A percentile compares a stretch with the other conserved stretches of the same genome.
Conservation (phyloP, 1,140 invertebrate genomes). For the Mycetomoellerius zeteki region DNA sequence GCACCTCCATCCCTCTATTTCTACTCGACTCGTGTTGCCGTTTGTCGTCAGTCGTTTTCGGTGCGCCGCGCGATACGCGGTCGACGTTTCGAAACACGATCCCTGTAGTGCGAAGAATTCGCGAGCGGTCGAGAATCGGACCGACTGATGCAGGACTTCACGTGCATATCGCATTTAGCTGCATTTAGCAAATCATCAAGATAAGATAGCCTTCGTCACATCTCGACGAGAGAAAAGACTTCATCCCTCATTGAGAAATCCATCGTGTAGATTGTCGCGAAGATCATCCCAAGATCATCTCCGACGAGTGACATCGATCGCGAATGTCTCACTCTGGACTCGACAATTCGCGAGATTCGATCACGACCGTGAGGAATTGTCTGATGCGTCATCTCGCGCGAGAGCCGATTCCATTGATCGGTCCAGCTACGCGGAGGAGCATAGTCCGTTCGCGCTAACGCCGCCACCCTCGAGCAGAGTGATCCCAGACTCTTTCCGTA, state of each 20-base stretch:
- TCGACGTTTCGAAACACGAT: constrained; percentile 7
- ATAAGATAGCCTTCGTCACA: not conserved
- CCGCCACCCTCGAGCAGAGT: not conserved
- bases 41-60: constrained; percentile 76
- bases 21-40: constrained; percentile 61
- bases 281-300: not conserved
- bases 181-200: not conserved
- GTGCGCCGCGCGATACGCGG: constrained; percentile 65
- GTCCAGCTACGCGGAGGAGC: constrained; percentile 61
- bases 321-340: not conserved
- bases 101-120: not conserved
- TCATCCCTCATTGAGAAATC: not conserved
- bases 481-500: not conserved
- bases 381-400: constrained; percentile 42
- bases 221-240: not conserved
- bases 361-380: constrained; percentile 38
- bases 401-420: constrained; percentile 75
- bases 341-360: not conserved
- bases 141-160: not conserved
- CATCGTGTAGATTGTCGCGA: not conserved
- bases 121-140: not conserved
- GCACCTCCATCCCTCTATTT: constrained; percentile 64
- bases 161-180: not conserved
- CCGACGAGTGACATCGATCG: not conserved
- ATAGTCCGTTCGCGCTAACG: constrained; percentile 48